Conservation (phyloP, 1,140 invertebrate species). For the Neuroterus valhalla region DNA sequence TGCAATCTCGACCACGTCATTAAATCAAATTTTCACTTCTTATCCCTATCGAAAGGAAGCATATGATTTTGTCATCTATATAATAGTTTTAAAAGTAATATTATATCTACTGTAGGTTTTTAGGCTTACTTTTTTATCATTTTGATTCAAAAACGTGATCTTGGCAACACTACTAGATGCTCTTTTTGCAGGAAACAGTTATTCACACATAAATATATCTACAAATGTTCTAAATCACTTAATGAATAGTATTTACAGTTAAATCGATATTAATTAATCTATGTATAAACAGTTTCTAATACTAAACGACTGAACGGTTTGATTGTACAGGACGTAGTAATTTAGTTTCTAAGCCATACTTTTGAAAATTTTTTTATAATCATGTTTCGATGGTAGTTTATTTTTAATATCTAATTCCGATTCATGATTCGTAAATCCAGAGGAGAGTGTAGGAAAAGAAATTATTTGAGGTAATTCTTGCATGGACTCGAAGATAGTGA, state of each 20-base stretch:
- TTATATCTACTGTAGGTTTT: too few species aligned
- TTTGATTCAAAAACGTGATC: background rate
- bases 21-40: background rate
- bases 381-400: background rate
- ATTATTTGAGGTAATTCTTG: constrained; percentile 2
- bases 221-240: constrained; percentile 5
- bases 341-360: constrained; percentile 14
- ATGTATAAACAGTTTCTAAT: constrained; percentile 29
- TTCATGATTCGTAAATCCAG: background rate
- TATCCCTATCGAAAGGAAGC: background rate
- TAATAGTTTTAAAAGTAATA: too few species aligned
- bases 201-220: constrained; percentile 11
- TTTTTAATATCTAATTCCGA: background rate
- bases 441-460: background rate
- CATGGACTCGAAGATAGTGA: background rate
- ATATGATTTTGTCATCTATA: background rate
- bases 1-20: background rate
- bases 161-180: background rate
- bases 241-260: constrained; percentile 13
- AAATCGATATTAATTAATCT: constrained; percentile 13
- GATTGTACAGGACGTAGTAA: constrained; percentile 29
- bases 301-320: constrained; percentile 12
- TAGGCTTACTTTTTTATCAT: background rate
- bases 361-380: constrained; percentile 9
- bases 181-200: constrained; percentile 16